Evolutionary conservation across 2,113 vertebrate genomes (phyloP).

Genomic region (Semnornis frantzii): DNA sequence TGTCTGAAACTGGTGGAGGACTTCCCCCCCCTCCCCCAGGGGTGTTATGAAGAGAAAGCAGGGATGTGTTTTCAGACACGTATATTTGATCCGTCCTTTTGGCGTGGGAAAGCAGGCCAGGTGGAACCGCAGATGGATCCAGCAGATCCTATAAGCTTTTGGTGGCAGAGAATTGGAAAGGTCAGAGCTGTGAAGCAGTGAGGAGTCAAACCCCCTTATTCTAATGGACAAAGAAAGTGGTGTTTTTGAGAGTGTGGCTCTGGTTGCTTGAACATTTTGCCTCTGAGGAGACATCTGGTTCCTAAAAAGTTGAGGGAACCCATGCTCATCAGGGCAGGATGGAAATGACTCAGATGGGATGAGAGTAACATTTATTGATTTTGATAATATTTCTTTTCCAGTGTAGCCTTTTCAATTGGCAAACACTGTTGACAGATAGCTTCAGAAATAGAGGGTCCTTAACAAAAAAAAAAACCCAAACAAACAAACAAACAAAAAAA

Average conservation of each 20-base stretch:
- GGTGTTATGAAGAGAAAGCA: neutral
- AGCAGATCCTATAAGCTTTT: constrained; percentile 68
- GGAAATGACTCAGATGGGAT: neutral
- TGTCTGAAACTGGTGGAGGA: fast-evolving
- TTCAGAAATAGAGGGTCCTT: neutral
- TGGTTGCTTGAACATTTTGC: neutral
- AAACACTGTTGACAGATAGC: neutral
- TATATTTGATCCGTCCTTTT: constrained; percentile 62
- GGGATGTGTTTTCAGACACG: constrained; percentile 65
- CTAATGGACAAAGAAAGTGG: neutral
- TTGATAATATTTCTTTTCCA: neutral
- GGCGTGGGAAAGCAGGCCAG: constrained; percentile 62
- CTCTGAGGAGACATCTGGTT: neutral
- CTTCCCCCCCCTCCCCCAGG: neutral
- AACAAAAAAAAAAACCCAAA: neutral
- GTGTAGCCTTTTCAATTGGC: neutral
- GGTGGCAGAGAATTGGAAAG: constrained; percentile 60
- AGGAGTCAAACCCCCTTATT: neutral
- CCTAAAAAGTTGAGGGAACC: neutral
- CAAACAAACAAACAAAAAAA: no score
- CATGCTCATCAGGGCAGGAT: fast-evolving
- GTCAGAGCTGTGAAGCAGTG: constrained; percentile 30
- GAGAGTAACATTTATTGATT: neutral
- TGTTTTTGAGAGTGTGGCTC: neutral
- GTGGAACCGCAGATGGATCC: constrained; percentile 63